Evolutionary conservation across 2,888 invertebrate genomes (phyloP).

Genomic region (Cosmia trapezina): DNA sequence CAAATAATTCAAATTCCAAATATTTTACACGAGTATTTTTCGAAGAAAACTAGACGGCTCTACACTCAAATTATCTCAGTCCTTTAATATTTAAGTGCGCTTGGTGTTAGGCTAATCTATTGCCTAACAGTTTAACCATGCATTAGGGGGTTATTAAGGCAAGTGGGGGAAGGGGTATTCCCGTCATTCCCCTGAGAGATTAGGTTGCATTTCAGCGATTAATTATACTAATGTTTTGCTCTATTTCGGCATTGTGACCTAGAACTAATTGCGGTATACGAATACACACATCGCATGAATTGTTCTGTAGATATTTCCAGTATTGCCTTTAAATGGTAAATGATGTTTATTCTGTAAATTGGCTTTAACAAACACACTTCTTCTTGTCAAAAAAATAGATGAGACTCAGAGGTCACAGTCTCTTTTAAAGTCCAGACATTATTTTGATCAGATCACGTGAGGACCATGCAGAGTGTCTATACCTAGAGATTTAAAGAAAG

Average conservation of each 20-base stretch:
- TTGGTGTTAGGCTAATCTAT: constrained; percentile 50
- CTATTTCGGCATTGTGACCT: constrained; percentile 40
- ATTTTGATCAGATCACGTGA: neutral
- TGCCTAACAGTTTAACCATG: constrained; percentile 51
- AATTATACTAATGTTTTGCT: constrained; percentile 58
- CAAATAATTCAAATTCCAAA: constrained; percentile 33
- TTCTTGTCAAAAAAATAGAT: neutral
- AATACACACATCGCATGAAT: neutral
- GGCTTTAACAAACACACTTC: neutral
- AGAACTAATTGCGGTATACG: constrained; percentile 16
- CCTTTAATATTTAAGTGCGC: constrained; percentile 52
- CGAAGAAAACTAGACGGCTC: constrained; percentile 37
- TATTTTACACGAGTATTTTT: constrained; percentile 29
- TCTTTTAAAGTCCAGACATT: neutral
- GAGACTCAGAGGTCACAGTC: neutral
- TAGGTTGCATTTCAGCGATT: constrained; percentile 54
- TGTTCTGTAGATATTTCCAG: neutral
- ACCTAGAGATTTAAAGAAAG: neutral
- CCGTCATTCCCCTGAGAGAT: constrained; percentile 55
- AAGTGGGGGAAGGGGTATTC: constrained; percentile 15
- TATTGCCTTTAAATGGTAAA: neutral
- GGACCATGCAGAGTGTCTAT: neutral
- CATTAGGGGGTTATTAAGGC: constrained; percentile 47
- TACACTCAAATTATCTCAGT: constrained; percentile 47
- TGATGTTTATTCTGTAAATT: neutral